Percentiles rank a stretch among this genome's conserved stretches.
These are phyloP conservation scores for Caranx ignobilis DNA, from an alignment of 2,113 vertebrate species.

Conservation along the genomic window DNA sequence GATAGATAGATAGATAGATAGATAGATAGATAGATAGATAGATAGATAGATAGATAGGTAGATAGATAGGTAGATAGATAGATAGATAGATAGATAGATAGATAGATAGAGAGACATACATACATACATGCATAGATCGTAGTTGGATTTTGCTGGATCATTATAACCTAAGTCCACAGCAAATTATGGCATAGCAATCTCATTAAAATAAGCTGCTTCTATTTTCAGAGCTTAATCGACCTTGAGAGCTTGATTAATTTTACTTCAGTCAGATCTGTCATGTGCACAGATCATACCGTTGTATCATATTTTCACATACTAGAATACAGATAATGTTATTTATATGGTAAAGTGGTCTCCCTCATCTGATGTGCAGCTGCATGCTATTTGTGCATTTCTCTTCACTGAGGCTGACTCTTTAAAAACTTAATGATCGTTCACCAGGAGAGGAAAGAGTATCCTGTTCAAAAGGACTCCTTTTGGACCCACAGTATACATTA, in stretches of 20 bases:
- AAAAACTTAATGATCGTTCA: conserved; percentile 20
- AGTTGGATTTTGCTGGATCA: conserved; percentile 70
- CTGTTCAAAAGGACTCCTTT: conserved; percentile 7
- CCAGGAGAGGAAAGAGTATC: conserved; percentile 19
- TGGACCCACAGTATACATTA: conserved; percentile 29
- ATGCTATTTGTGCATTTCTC: neutral
- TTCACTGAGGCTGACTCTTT: conserved; percentile 4
- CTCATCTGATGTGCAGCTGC: neutral
- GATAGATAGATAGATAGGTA: conserved; percentile 33
- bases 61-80: conserved; percentile 29
- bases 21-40: conserved; percentile 26
- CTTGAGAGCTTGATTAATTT: conserved; percentile 89
- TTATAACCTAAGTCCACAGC: conserved; percentile 73
- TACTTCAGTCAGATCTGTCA: conserved; percentile 82
- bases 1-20: conserved; percentile 7
- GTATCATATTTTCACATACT: conserved; percentile 25
- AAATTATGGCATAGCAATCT: conserved; percentile 83
- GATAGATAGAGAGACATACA: neutral
- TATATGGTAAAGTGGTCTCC: neutral
- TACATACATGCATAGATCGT: conserved; percentile 14
- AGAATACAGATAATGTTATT: neutral
- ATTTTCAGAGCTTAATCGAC: conserved; percentile 90
- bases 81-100: conserved; percentile 35
- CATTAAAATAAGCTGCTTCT: conserved; percentile 91
- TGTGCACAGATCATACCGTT: conserved; percentile 22